These are phyloP conservation scores for Cyclophora albipunctata DNA, from an alignment of 2,888 invertebrate species.

Conservation along the genomic window DNA sequence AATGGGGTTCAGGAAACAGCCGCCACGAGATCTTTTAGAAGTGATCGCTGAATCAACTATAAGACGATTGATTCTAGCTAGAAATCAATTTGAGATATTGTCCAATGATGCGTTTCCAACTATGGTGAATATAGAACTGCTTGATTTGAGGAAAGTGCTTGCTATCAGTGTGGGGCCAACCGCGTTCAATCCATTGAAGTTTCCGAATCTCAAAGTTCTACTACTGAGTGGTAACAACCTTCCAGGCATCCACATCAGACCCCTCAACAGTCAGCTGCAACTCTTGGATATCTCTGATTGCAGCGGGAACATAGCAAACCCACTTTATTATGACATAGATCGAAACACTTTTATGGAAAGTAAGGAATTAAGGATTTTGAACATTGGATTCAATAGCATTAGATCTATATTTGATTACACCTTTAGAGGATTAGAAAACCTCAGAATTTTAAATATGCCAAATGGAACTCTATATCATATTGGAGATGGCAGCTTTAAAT, in stretches of 20 bases:
- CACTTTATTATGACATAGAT: constrained; percentile 68
- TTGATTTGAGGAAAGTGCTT: constrained; percentile 73
- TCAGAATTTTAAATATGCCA: constrained; percentile 66
- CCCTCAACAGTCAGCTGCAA: constrained; percentile 59
- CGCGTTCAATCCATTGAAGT: constrained; percentile 56
- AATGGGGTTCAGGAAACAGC: constrained; percentile 69
- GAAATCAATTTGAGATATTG: constrained; percentile 75
- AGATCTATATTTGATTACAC: constrained; percentile 64
- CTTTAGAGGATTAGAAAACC: constrained; percentile 65
- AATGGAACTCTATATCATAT: constrained; percentile 70
- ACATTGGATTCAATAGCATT: constrained; percentile 72
- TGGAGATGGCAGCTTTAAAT: constrained; percentile 59
- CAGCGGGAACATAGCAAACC: constrained; percentile 51
- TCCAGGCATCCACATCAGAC: constrained; percentile 65
- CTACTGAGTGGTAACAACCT: constrained; percentile 71
- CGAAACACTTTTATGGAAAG: constrained; percentile 65
- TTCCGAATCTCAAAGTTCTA: constrained; percentile 70
- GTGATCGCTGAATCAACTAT: constrained; percentile 69
- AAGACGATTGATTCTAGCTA: constrained; percentile 57
- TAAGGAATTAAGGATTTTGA: constrained; percentile 59
- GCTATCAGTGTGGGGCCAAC: constrained; percentile 60
- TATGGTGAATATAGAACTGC: constrained; percentile 69
- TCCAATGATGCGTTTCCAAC: constrained; percentile 64
- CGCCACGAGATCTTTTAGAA: constrained; percentile 61
- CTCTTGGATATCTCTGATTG: constrained; percentile 71